phyloP scores from a whole-genome alignment of 2,888 invertebrate genomes.

The Aphrophora alni region DNA sequence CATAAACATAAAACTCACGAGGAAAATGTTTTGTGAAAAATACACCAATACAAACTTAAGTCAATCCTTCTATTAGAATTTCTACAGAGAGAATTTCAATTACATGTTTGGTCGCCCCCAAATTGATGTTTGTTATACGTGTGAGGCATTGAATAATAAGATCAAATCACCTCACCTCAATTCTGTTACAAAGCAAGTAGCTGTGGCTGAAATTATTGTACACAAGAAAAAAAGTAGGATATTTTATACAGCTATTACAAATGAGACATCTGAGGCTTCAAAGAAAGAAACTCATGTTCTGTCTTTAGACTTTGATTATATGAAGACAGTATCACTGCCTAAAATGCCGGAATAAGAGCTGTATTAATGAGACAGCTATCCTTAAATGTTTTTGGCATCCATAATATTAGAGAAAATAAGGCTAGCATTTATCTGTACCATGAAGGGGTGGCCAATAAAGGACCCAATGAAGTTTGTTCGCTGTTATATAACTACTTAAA shows the following conservation, averaged over 20 bases:
- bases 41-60: background rate
- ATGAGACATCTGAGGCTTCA: background rate
- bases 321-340: background rate
- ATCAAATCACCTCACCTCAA: background rate
- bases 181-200: background rate
- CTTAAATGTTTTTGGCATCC: background rate
- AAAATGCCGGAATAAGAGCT: background rate
- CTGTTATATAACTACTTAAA: slow-evolving; percentile 31
- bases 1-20: background rate
- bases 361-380: background rate
- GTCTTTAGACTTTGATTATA: background rate
- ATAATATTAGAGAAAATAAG: background rate
- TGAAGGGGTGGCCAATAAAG: background rate
- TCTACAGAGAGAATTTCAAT: background rate
- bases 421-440: background rate
- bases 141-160: background rate
- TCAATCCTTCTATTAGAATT: background rate
- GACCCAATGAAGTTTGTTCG: slow-evolving; percentile 42
- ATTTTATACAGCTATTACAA: background rate
- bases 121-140: background rate
- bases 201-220: background rate
- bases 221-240: background rate
- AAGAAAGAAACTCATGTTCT: too few relatives aligned
- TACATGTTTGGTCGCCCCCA: background rate
- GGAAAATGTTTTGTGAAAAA: background rate